Conservation (phyloP, 2,113 vertebrate genomes). For the Toxotes jaculatrix region DNA sequence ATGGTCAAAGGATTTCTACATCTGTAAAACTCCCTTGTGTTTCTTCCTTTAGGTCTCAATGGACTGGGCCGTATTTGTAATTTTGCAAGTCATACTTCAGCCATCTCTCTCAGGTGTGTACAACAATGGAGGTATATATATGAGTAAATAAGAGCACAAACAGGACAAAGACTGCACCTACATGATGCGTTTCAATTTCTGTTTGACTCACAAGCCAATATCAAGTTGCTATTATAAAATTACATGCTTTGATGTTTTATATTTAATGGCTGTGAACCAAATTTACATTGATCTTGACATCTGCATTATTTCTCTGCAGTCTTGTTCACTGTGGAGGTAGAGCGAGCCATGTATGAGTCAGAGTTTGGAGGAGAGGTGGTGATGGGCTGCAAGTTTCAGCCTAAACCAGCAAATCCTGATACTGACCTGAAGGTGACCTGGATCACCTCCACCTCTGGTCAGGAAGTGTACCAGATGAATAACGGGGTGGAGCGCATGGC, state of each 20-base stretch:
- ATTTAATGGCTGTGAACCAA: neutral
- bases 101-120: constrained; percentile 66
- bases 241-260: neutral
- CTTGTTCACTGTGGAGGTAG: constrained; percentile 87
- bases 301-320: constrained; percentile 74
- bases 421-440: constrained; percentile 83
- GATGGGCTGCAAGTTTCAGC: constrained; percentile 89
- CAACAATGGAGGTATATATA: neutral
- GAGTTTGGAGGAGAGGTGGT: constrained; percentile 84
- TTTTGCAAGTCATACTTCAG: constrained; percentile 62
- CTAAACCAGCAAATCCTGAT: constrained; percentile 50
- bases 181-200: neutral
- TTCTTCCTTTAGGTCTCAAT: constrained; percentile 68
- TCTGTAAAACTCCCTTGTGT: constrained; percentile 7
- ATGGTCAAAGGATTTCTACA: neutral
- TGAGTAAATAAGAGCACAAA: neutral
- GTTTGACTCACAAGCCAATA: too few species aligned
- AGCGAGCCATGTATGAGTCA: constrained; percentile 72
- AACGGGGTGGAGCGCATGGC: constrained; percentile 69
- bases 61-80: constrained; percentile 58
- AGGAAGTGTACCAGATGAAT: constrained; percentile 80
- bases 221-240: neutral
- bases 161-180: neutral
- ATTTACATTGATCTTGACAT: neutral
- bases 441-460: accelerated